Conservation (phyloP, 2,888 invertebrate species). For the Pseudococcus jackbeardsleyi region DNA sequence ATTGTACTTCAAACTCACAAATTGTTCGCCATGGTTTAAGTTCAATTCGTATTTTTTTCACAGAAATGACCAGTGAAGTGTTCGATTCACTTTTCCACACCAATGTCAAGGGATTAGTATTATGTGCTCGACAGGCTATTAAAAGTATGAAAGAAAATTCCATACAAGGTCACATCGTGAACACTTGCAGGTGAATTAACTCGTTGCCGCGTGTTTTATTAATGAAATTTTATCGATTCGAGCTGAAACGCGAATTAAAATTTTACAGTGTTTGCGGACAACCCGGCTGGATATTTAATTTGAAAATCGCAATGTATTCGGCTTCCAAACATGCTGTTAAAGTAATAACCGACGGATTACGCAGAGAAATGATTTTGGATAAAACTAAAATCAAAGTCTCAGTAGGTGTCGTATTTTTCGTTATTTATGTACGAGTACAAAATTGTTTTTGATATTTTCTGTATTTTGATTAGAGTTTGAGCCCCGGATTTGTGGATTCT, state of each 20-base stretch:
- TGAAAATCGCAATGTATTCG: background rate
- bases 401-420: background rate
- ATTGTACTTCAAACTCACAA: background rate
- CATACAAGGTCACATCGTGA: background rate
- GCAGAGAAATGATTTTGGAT: background rate
- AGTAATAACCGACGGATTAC: background rate
- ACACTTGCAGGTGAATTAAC: background rate
- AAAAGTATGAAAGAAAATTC: constrained; percentile 22
- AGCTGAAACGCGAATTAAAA: background rate
- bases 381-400: constrained; percentile 16
- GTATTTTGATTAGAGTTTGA: background rate
- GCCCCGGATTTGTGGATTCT: background rate
- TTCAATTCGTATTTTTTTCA: background rate
- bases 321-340: background rate
- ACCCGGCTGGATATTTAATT: constrained; percentile 13
- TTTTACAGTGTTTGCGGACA: background rate
- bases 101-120: constrained; percentile 4
- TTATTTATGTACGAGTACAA: background rate
- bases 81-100: background rate
- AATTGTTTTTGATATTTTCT: background rate
- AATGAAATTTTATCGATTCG: background rate
- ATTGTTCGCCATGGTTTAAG: too few relatives aligned
- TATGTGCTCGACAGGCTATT: background rate
- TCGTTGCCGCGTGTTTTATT: background rate
- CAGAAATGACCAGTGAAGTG: background rate